Percentiles rank a stretch among this genome's conserved stretches.
Evolutionary conservation across 2,888 invertebrate genomes (phyloP).

Genomic region (Cosmorhoe ocellata): DNA sequence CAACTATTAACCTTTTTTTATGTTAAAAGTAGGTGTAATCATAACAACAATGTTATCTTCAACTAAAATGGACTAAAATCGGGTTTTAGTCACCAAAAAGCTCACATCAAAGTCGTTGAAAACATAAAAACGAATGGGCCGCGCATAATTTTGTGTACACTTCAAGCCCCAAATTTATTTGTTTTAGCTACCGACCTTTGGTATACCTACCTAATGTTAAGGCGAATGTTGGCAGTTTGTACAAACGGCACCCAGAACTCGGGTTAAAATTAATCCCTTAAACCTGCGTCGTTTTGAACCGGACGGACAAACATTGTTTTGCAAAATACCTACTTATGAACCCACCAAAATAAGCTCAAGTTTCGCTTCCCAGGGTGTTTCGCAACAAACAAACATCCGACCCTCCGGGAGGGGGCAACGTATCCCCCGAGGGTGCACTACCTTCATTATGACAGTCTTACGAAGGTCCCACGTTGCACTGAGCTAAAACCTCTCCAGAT

Average conservation of each 20-base stretch:
- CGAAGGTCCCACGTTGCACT: conserved; percentile 54
- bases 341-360: conserved; percentile 53
- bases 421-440: conserved; percentile 46
- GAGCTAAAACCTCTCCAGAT: conserved; percentile 45
- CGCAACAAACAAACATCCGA: conserved; percentile 50
- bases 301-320: conserved; percentile 35
- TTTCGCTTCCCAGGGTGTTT: conserved; percentile 45
- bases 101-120: conserved; percentile 22
- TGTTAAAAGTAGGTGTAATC: conserved; percentile 1
- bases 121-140: conserved; percentile 22
- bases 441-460: conserved; percentile 46
- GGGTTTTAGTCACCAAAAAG: conserved; percentile 35
- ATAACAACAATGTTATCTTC: conserved; percentile 23
- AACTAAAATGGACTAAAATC: conserved; percentile 23
- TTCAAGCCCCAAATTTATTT: conserved; percentile 6
- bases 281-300: conserved; percentile 31
- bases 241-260: conserved; percentile 27
- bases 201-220: conserved; percentile 10
- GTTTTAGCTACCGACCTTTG: conserved; percentile 20
- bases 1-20: conserved; percentile 20
- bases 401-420: conserved; percentile 37
- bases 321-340: conserved; percentile 46
- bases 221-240: conserved; percentile 23
- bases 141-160: conserved; percentile 17
- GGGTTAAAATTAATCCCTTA: conserved; percentile 35